phyloP scores from a whole-genome alignment of 2,113 vertebrate species.

The Neopipo cinnamomea region DNA sequence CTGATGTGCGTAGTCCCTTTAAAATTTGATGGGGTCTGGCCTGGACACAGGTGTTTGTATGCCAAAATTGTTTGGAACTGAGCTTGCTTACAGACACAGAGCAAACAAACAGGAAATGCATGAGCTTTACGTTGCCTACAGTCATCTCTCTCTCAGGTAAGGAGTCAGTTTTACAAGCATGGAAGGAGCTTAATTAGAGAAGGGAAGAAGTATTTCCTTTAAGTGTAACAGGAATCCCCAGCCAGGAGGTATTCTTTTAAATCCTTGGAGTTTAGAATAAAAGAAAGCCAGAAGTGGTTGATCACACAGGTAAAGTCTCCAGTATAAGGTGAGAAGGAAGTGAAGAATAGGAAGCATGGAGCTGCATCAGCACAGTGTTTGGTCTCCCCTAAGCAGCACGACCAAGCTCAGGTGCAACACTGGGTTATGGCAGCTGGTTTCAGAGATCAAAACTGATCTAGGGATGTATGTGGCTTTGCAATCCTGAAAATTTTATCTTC shows the following conservation, averaged over 20 bases:
- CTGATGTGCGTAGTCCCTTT: neutral
- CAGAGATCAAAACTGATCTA: neutral
- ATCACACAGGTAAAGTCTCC: neutral
- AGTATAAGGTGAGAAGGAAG: neutral
- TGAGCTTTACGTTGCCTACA: neutral
- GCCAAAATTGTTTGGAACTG: neutral
- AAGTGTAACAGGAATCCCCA: constrained; percentile 6
- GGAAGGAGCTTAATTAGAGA: constrained; percentile 14
- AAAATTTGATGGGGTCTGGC: neutral
- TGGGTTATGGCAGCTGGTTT: neutral
- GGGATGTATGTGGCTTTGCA: neutral
- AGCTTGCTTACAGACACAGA: neutral
- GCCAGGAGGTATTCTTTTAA: constrained; percentile 35
- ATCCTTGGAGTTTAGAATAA: neutral
- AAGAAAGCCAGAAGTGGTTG: neutral
- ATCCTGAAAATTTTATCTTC: neutral
- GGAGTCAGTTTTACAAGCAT: neutral
- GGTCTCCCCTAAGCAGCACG: neutral
- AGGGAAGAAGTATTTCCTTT: neutral
- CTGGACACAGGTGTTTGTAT: neutral
- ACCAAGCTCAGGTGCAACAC: neutral
- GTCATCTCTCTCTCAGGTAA: neutral
- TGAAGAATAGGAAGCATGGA: neutral
- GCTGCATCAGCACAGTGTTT: neutral
- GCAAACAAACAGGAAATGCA: neutral